Percentiles rank a stretch among this genome's conserved stretches.
Evolutionary conservation across 2,888 invertebrate species (phyloP).

Genomic region (Nymphalis urticae): DNA sequence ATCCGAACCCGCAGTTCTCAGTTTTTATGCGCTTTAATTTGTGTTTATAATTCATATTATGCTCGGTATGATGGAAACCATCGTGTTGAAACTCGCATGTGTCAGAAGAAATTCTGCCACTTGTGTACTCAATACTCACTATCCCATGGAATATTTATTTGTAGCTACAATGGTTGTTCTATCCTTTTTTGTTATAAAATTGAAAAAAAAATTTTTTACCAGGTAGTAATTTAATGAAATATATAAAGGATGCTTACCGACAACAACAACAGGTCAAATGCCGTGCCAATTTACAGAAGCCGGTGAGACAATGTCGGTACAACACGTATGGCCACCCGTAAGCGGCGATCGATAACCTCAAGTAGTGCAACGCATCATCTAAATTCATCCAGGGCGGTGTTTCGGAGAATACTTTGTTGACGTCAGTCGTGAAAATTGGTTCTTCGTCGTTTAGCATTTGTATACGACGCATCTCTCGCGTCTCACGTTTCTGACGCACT

Average conservation of each 20-base stretch:
- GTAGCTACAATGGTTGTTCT: too few relatives aligned
- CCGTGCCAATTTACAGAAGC: slow-evolving; percentile 86
- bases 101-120: too few relatives aligned
- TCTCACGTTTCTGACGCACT: slow-evolving; percentile 88
- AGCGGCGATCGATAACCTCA: slow-evolving; percentile 90
- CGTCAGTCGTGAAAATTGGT: slow-evolving; percentile 85
- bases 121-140: too few relatives aligned
- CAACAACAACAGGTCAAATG: slow-evolving; percentile 89
- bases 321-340: slow-evolving; percentile 95
- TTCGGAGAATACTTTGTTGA: slow-evolving; percentile 82
- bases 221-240: too few relatives aligned
- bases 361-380: slow-evolving; percentile 87
- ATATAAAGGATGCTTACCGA: slow-evolving; percentile 66
- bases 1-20: too few relatives aligned
- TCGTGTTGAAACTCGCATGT: too few relatives aligned
- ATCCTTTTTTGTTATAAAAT: too few relatives aligned
- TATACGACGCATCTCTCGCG: slow-evolving; percentile 85
- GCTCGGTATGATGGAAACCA: too few relatives aligned
- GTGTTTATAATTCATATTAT: too few relatives aligned
- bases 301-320: slow-evolving; percentile 88
- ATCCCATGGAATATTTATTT: too few relatives aligned
- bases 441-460: slow-evolving; percentile 84
- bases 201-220: too few relatives aligned
- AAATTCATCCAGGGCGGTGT: slow-evolving; percentile 91
- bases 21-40: too few relatives aligned